Base-by-base conservation (phyloP, 2,888 invertebrate species). In the Sisyra nigra region DNA sequence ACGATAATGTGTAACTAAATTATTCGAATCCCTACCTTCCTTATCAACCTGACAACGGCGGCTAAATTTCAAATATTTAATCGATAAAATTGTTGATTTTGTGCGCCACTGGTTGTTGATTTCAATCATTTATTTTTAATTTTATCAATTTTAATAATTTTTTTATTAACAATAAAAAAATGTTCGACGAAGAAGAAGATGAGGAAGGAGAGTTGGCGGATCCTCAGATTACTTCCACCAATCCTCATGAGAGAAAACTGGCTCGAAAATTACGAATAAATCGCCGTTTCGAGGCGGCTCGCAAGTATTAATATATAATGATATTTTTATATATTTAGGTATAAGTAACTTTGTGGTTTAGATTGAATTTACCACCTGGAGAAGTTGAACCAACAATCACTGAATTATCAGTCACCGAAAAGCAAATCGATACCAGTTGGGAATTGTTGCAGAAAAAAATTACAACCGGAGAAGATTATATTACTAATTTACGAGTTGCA, bases 401-500 rank as follows among this genome's bases (percentile, higher is more conserved):
- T 13, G 69, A 69, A 47, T 69, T 73, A 45, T 65, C 68, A 1
- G 62, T 65, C 1, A 72, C 80, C 15, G 78, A 81, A 53, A 66
- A 69, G 47, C 79, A 80, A 49, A 69, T 82, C 4, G 67, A 74
- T 19, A 57, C 65, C 8, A 81, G 80, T 37, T 71, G 72, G 1
- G 73, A 74, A 45, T 62, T 75, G 35, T 62, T 85, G 15, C 72
- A 76, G 49, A 72, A 76, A 43, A 57, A 83, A 19, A 59, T 76
- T 8, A 58, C 70, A 10, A 81, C 83, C 56, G 81, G 80, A 19
- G 71, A 76, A 41, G 80, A 82, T 53, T 69, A 78, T 54, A 78
- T 84, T 45, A 72, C 79, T n/a, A 85, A 85, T 56, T 76, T 87
- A 2, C 72, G 74, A 56, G 70, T 82, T 34, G 84, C 85, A 1